A percentile compares a stretch with the other conserved stretches of the same genome.
Evolutionary conservation across 2,888 invertebrate species (phyloP).

Genomic region (Steinernema carpocapsae): DNA sequence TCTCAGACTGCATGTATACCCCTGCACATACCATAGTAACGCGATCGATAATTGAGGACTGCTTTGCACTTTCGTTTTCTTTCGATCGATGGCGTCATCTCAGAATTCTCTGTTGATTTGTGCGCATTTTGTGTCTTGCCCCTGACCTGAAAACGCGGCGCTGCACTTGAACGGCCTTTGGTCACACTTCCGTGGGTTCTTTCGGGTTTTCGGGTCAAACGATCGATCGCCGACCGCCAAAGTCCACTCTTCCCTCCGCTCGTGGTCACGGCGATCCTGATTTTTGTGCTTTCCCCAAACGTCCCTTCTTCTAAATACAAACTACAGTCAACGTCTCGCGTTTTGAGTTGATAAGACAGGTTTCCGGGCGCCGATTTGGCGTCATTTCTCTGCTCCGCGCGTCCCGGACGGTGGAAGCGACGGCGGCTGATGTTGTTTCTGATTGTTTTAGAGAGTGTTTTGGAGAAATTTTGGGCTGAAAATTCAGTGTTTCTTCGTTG

Average conservation of each 20-base stretch:
- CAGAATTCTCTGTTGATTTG: not conserved
- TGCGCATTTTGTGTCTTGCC: not conserved
- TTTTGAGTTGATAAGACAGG: slow-evolving; percentile 4
- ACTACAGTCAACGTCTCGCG: slow-evolving; percentile 21
- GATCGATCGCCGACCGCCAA: slow-evolving; percentile 18
- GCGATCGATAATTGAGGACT: not conserved
- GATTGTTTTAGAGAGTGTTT: not conserved
- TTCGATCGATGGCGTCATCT: not conserved
- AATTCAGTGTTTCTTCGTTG: not conserved
- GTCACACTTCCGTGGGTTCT: not conserved
- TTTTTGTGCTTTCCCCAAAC: not conserved
- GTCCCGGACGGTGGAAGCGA: not conserved
- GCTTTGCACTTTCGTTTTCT: not conserved
- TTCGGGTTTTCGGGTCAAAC: slow-evolving; percentile 5
- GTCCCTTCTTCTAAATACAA: not conserved
- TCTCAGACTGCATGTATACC: not conserved
- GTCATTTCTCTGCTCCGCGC: not conserved
- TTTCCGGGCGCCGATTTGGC: not conserved
- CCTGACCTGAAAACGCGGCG: not conserved
- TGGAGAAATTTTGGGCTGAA: not conserved
- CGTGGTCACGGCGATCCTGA: not conserved
- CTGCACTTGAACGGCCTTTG: not conserved
- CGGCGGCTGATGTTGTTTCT: not conserved
- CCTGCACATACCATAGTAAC: not conserved
- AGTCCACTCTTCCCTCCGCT: not conserved